Conservation (phyloP, 2,797 vertebrate genomes). For the Poeciliopsis presidionis region DNA sequence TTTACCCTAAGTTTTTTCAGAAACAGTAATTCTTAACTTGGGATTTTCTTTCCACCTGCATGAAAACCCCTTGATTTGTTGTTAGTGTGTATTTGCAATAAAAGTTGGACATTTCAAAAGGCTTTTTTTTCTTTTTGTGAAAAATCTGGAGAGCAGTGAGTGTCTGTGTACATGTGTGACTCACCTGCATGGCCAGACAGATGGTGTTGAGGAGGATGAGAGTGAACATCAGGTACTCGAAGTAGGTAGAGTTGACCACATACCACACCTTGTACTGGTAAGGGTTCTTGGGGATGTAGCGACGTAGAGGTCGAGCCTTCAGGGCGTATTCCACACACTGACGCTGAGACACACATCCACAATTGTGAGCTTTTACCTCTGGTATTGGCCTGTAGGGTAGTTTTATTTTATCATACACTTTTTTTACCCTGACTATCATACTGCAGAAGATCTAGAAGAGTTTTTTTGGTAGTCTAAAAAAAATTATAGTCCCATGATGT, state of each 20-base stretch:
- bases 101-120: neutral
- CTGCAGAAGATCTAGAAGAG: conserved; percentile 6
- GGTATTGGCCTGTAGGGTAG: neutral
- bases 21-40: neutral
- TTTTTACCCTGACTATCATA: conserved; percentile 2
- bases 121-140: neutral
- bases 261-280: conserved; percentile 99
- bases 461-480: conserved; percentile 3
- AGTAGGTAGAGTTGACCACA: conserved; percentile 99
- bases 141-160: neutral
- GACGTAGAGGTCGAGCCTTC: conserved; percentile 93
- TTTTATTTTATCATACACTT: neutral
- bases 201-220: conserved; percentile 99
- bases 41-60: neutral
- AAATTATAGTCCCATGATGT: neutral
- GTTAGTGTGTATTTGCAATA: neutral
- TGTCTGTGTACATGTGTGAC: conserved; percentile 9
- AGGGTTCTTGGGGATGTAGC: conserved; percentile 98
- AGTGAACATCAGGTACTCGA: conserved; percentile 99
- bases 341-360: conserved; percentile 80
- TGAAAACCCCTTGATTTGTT: neutral
- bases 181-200: conserved; percentile 99
- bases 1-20: neutral
- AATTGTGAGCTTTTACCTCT: conserved; percentile 7
- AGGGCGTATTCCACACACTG: conserved; percentile 98